Evolutionary conservation across 1,140 invertebrate genomes (phyloP).

Genomic region (Drosophila quadrilineata): DNA sequence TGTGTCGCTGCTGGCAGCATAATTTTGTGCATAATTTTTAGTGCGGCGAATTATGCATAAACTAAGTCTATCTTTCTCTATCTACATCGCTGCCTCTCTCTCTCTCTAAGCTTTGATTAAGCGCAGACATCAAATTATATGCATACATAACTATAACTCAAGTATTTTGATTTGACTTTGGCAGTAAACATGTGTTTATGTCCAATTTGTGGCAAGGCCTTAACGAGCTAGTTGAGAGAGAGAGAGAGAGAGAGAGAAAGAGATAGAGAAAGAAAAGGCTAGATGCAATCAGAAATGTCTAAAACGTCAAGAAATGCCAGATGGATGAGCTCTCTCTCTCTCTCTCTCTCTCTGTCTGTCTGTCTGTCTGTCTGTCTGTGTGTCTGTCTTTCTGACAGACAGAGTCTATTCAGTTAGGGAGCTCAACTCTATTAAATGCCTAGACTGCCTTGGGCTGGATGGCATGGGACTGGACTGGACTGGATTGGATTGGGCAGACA

Average conservation of each 20-base stretch:
- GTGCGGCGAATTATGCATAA: constrained; percentile 51
- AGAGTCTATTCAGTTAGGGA: constrained; percentile 5
- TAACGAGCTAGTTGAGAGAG: constrained; percentile 4
- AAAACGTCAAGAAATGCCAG: no score
- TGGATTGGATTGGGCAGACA: no score
- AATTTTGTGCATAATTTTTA: constrained; percentile 39
- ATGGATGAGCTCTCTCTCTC: background rate
- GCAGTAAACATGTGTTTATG: constrained; percentile 57
- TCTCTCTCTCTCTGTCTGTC: background rate
- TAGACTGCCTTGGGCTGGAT: background rate
- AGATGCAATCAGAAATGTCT: constrained; percentile 7
- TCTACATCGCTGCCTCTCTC: no score
- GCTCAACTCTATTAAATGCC: constrained; percentile 10
- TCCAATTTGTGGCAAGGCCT: constrained; percentile 43
- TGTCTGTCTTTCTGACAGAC: background rate
- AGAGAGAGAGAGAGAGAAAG: background rate
- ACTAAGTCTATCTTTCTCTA: no score
- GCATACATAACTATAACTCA: no score
- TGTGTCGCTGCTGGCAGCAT: constrained; percentile 29
- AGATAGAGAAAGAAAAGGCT: background rate
- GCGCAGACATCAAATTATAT: constrained; percentile 35
- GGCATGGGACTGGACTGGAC: background rate
- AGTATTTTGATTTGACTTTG: constrained; percentile 26
- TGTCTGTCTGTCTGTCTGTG: background rate
- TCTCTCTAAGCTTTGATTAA: constrained; percentile 25